Evolutionary conservation across 2,797 vertebrate species (phyloP).

Genomic region (Ctenopoma kingsleyae): DNA sequence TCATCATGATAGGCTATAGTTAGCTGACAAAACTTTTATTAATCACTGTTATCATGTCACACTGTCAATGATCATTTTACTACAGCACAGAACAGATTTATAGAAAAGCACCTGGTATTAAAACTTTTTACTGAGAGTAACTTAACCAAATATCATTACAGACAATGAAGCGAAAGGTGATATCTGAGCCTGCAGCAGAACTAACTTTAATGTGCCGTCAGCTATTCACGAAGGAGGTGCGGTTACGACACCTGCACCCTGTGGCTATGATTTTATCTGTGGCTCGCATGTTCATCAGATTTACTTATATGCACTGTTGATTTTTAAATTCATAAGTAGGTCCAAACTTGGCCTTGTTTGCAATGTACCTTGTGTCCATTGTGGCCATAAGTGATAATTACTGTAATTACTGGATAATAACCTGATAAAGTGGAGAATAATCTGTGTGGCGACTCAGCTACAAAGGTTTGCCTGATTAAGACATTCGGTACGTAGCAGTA

Average conservation of each 20-base stretch:
- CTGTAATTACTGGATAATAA: too few species aligned
- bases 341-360: too few species aligned
- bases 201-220: slow-evolving; percentile 36
- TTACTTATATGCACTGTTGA: neutral
- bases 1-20: too few species aligned
- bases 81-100: neutral
- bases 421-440: neutral
- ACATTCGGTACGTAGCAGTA: too few species aligned
- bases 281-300: slow-evolving; percentile 37
- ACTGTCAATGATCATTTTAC: too few species aligned
- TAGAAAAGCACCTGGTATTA: slow-evolving; percentile 5
- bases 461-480: too few species aligned
- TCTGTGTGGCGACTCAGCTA: neutral
- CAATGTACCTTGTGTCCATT: neutral
- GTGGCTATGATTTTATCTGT: slow-evolving; percentile 29
- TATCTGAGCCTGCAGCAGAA: slow-evolving; percentile 32
- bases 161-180: slow-evolving; percentile 64
- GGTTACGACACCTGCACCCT: slow-evolving; percentile 59
- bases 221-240: slow-evolving; percentile 52
- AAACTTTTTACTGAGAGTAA: slow-evolving; percentile 43
- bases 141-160: slow-evolving; percentile 50
- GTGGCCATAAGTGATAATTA: neutral
- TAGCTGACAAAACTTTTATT: too few species aligned
- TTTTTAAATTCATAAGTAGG: neutral
- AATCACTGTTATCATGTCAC: too few species aligned